Percentiles rank a stretch among this genome's conserved stretches.
Evolutionary conservation across 2,113 vertebrate species (phyloP).

Genomic region (Peromyscus maniculatus): DNA sequence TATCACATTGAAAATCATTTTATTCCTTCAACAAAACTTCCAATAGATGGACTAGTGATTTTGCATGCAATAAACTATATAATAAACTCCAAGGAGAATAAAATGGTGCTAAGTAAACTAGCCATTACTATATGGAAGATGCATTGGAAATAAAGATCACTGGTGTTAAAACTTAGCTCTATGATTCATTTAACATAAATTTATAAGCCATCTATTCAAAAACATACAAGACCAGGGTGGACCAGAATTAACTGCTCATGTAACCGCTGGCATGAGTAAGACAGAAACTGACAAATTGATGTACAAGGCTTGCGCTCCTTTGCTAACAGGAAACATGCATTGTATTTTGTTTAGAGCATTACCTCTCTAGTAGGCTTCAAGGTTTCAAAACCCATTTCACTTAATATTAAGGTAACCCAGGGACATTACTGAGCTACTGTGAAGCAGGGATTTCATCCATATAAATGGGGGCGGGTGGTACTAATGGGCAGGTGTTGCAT

Average conservation of each 20-base stretch:
- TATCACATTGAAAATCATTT: not conserved
- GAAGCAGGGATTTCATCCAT: not conserved
- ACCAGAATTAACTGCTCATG: not conserved
- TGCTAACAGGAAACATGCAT: not conserved
- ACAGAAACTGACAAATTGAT: not conserved
- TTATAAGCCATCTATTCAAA: not conserved
- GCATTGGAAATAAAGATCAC: not conserved
- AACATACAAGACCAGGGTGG: not conserved
- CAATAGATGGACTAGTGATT: not conserved
- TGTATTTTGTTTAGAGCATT: not conserved
- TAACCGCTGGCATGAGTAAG: not conserved
- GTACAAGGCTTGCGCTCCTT: not conserved
- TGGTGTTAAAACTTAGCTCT: slow-evolving; percentile 11
- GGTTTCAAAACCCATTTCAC: not conserved
- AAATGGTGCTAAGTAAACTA: not conserved
- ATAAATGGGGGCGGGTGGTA: not conserved
- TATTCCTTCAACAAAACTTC: not conserved
- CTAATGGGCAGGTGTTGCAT: not conserved
- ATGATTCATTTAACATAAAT: slow-evolving; percentile 2
- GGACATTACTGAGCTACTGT: not conserved
- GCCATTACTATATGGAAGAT: not conserved
- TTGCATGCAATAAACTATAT: not conserved
- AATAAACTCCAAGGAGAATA: slow-evolving; percentile 10
- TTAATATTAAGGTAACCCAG: not conserved
- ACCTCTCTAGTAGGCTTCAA: not conserved